Evolutionary conservation across 2,797 vertebrate species (phyloP).

Genomic region (Hippocampus kuda): DNA sequence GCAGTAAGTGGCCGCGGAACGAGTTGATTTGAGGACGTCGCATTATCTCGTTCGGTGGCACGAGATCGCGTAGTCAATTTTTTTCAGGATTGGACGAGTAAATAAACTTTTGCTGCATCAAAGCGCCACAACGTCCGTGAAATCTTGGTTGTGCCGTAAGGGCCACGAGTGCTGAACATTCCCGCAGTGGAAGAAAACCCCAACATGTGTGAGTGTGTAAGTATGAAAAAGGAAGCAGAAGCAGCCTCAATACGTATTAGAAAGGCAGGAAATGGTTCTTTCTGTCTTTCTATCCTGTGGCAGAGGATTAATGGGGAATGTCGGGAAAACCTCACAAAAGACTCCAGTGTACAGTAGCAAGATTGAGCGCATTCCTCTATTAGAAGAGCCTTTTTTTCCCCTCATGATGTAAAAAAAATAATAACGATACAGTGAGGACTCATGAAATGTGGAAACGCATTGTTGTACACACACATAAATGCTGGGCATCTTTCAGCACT

Average conservation of each 20-base stretch:
- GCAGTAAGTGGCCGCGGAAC: conserved; percentile 33
- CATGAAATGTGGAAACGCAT: not conserved
- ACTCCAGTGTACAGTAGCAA: not conserved
- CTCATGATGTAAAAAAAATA: not conserved
- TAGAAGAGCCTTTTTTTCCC: not conserved
- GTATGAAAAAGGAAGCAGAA: conserved; percentile 34
- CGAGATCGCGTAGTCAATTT: not conserved
- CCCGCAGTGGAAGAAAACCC: conserved; percentile 15
- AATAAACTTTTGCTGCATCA: conserved; percentile 4
- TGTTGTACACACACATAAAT: not conserved
- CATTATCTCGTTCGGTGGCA: not conserved
- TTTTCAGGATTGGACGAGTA: not conserved
- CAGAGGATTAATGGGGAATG: conserved; percentile 32
- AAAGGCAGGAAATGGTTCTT: conserved; percentile 54
- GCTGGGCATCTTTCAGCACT: no score
- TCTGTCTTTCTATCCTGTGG: conserved; percentile 41
- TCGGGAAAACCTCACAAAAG: conserved; percentile 2
- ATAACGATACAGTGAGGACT: not conserved
- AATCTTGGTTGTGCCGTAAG: conserved; percentile 27
- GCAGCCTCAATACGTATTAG: conserved; percentile 39
- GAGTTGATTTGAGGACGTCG: not conserved
- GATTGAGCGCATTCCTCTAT: not conserved
- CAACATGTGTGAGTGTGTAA: conserved; percentile 16
- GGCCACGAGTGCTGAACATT: conserved; percentile 34
- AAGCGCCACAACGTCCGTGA: not conserved